phyloP scores from a whole-genome alignment of 2,797 vertebrate species.

The Rhinophrynus dorsalis region DNA sequence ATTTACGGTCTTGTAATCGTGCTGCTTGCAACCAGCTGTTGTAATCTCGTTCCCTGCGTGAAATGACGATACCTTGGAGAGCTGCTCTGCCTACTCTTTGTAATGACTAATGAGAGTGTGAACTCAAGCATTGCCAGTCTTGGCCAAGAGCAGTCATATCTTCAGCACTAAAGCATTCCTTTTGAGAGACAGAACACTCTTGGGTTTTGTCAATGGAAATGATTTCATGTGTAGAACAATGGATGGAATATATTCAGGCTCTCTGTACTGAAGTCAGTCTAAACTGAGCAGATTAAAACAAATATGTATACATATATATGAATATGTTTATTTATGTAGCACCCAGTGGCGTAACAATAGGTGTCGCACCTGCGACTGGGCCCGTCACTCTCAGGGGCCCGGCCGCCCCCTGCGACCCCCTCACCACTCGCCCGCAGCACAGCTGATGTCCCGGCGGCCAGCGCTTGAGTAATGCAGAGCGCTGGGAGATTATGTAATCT shows the following conservation, averaged over 20 bases:
- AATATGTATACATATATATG: too few species aligned
- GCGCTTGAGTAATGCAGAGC: too few species aligned
- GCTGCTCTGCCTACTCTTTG: slow-evolving; percentile 11
- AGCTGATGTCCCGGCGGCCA: too few species aligned
- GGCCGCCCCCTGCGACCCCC: too few species aligned
- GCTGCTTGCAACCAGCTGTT: slow-evolving; percentile 12
- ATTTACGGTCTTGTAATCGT: background rate
- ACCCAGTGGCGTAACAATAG: too few species aligned
- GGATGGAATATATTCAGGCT: slow-evolving; percentile 20
- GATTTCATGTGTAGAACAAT: slow-evolving; percentile 21
- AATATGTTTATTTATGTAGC: too few species aligned
- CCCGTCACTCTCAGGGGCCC: too few species aligned
- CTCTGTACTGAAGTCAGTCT: slow-evolving; percentile 10
- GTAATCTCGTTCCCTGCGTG: slow-evolving; percentile 8
- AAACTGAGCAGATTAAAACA: too few species aligned
- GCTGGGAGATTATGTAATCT: too few species aligned
- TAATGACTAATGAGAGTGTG: slow-evolving; percentile 28
- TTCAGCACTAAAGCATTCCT: slow-evolving; percentile 7
- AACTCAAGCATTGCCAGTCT: slow-evolving; percentile 15
- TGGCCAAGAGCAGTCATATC: background rate
- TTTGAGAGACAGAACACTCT: slow-evolving; percentile 23
- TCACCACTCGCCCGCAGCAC: too few species aligned
- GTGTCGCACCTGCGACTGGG: too few species aligned
- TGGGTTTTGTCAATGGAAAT: slow-evolving; percentile 26
- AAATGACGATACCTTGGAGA: slow-evolving; percentile 28